Conservation (phyloP, 2,888 invertebrate genomes). For the Tetropium fuscum region DNA sequence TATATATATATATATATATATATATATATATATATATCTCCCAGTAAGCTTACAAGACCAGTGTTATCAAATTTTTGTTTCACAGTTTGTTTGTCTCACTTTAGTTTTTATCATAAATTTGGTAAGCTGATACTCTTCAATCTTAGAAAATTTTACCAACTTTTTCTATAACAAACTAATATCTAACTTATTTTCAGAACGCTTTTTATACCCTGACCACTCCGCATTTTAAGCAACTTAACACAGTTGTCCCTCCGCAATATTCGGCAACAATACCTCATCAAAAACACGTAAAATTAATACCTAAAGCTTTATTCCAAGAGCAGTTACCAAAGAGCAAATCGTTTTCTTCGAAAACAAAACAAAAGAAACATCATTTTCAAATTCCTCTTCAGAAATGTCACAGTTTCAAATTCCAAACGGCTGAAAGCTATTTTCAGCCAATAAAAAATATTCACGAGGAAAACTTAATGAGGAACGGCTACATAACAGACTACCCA, state of each 20-base stretch:
- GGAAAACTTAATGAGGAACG: conserved; percentile 64
- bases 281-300: conserved; percentile 68
- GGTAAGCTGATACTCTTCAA: too few relatives aligned
- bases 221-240: conserved; percentile 73
- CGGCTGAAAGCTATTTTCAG: conserved; percentile 72
- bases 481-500: conserved; percentile 62
- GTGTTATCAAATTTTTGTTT: too few relatives aligned
- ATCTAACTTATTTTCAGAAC: conserved; percentile 60
- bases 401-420: conserved; percentile 71
- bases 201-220: conserved; percentile 67
- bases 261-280: conserved; percentile 70
- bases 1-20: too few relatives aligned
- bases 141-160: not conserved
- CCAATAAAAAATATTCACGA: conserved; percentile 74
- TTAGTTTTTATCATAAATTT: too few relatives aligned
- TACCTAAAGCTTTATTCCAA: conserved; percentile 63
- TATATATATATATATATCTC: too few relatives aligned
- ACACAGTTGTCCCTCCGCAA: conserved; percentile 65
- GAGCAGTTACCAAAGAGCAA: conserved; percentile 63
- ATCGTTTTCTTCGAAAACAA: conserved; percentile 62
- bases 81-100: too few relatives aligned
- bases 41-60: too few relatives aligned
- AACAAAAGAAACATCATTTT: conserved; percentile 73
- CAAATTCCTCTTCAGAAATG: conserved; percentile 75
- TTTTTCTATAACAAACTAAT: not conserved